A percentile compares a stretch with the other conserved stretches of the same genome.
These are phyloP conservation scores for Poecilia latipinna DNA, from an alignment of 2,113 vertebrate genomes.

Conservation along the genomic window DNA sequence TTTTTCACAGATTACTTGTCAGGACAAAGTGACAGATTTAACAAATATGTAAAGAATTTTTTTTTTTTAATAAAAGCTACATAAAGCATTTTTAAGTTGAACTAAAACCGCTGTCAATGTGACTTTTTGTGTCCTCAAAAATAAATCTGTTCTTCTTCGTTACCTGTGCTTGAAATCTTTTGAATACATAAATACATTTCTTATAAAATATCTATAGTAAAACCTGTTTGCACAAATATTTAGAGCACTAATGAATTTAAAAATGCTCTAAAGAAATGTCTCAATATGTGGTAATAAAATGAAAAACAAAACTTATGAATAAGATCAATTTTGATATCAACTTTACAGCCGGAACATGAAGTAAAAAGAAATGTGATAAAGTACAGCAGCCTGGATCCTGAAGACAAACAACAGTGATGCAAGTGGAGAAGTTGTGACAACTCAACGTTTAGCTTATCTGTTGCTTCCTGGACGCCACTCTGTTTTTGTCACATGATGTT, in stretches of 20 bases:
- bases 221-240: neutral
- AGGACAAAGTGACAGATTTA: no score
- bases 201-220: neutral
- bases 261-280: neutral
- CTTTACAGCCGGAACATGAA: constrained; percentile 12
- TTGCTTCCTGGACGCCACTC: neutral
- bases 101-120: no score
- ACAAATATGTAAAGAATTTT: no score
- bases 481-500: constrained; percentile 37
- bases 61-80: no score
- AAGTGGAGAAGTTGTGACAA: neutral
- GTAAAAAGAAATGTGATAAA: constrained; percentile 14
- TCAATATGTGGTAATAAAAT: neutral
- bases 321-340: neutral
- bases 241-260: neutral
- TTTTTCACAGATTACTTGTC: no score
- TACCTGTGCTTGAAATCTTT: no score
- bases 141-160: no score
- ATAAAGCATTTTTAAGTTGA: no score
- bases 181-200: neutral
- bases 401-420: constrained; percentile 55
- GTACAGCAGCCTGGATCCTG: constrained; percentile 1
- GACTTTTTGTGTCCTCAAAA: no score
- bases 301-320: neutral
- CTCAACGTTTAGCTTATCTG: constrained; percentile 1